Evolutionary conservation across 2,113 vertebrate species (phyloP).

Genomic region (Brachypodius melanocephalos): DNA sequence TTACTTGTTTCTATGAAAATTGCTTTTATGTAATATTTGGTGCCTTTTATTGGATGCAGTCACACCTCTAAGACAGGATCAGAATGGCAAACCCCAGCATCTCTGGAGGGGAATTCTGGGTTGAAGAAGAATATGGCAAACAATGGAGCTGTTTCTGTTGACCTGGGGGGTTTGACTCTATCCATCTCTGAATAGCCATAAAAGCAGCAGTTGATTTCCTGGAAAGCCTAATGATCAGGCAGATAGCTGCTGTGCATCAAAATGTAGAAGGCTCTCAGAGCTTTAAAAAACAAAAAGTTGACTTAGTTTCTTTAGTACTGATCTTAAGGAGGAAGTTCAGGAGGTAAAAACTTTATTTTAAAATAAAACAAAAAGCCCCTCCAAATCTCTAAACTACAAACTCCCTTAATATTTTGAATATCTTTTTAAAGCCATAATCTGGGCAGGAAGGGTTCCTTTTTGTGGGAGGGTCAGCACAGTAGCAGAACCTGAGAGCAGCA

Average conservation of each 20-base stretch:
- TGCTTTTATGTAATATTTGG: constrained; percentile 76
- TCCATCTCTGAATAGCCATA: background rate
- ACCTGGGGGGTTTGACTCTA: constrained; percentile 52
- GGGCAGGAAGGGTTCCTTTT: background rate
- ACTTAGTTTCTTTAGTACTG: background rate
- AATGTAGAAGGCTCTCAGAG: background rate
- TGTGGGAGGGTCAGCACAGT: background rate
- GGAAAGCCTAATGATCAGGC: background rate
- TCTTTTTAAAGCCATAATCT: background rate
- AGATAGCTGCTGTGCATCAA: background rate
- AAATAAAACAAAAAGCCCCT: background rate
- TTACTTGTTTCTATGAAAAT: constrained; percentile 79
- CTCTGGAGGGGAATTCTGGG: background rate
- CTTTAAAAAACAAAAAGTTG: background rate
- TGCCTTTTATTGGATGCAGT: constrained; percentile 72
- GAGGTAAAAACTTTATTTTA: background rate
- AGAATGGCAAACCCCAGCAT: background rate
- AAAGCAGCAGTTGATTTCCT: background rate
- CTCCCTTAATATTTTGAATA: background rate
- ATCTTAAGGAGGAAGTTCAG: background rate
- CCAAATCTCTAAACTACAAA: background rate
- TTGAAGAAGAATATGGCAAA: background rate
- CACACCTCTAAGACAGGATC: constrained; percentile 58
- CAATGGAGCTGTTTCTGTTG: background rate
- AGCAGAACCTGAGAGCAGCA: background rate